Conservation (phyloP, 1,140 invertebrate species). For the Triops longicaudatus region DNA sequence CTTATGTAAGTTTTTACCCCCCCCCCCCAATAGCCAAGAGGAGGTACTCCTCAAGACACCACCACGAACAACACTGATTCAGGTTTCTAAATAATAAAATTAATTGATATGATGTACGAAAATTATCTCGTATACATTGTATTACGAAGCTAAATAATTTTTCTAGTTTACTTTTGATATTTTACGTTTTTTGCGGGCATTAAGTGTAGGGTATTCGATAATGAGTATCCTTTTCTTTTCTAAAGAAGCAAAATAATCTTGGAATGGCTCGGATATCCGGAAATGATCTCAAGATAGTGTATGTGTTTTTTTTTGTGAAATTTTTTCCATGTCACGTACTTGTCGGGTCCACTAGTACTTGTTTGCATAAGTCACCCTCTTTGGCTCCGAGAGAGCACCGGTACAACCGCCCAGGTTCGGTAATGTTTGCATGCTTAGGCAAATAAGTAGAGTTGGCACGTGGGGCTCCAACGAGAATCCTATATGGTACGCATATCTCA, state of each 20-base stretch:
- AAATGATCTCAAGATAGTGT: not conserved
- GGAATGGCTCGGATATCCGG: not conserved
- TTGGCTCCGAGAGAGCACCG: conserved; percentile 28
- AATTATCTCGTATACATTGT: too few relatives aligned
- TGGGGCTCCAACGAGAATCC: conserved; percentile 34
- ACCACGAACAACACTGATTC: too few relatives aligned
- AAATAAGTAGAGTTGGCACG: conserved; percentile 32
- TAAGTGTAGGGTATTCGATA: too few relatives aligned
- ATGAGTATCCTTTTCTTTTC: conserved; percentile 34
- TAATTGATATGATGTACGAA: too few relatives aligned
- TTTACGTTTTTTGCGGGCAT: too few relatives aligned
- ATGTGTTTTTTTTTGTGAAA: too few relatives aligned
- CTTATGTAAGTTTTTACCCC: too few relatives aligned
- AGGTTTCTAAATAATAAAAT: too few relatives aligned
- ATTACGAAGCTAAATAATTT: too few relatives aligned
- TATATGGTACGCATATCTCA: not conserved
- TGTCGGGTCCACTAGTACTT: conserved; percentile 29
- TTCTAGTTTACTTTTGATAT: too few relatives aligned
- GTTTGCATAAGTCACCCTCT: conserved; percentile 27
- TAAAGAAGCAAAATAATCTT: conserved; percentile 14
- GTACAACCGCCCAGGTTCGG: conserved; percentile 33
- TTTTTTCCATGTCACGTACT: conserved; percentile 20
- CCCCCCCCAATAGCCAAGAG: too few relatives aligned
- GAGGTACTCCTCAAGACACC: too few relatives aligned
- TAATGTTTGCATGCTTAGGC: conserved; percentile 27